Evolutionary conservation across 2,797 vertebrate genomes (phyloP), one percentile per base, ranked within the genome.

Genomic region (Stomatorhinus walkeri): DNA sequence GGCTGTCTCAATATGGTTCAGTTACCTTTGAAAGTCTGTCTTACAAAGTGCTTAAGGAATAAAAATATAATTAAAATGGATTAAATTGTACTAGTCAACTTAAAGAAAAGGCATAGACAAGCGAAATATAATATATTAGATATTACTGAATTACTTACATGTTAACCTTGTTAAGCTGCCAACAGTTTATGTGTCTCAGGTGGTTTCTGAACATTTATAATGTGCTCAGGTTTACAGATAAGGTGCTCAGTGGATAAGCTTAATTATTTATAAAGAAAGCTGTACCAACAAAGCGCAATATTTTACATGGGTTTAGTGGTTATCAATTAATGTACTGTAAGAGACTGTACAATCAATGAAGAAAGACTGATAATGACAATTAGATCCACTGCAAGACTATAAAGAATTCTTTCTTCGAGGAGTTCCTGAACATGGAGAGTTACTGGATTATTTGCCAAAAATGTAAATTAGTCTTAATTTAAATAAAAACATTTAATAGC

Each of bases 81-180:
- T 87, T 87, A 90, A 90, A 89, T 22, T 1, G 87, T 87, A 76
- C 64, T 90, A 85, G 86, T 89, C 89, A 90, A 59, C 89, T 91
- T 51, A 40, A 90, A 91, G 90, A 92, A 76, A 76, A 76, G 7
- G 68, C 61, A 64, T 64, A 56, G 61, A 85, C 1, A 90, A 90
- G 91, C 90, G 87, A 89, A 89, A 84, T 59, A 87, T 89, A 88
- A 88, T 86, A 52, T 90, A 91, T 88, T 89, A 90, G 89, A 91
- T 90, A 92, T 92, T 90, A 91, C 90, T 92, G 48, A 88, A 81
- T 9, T 14, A n/a, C 83, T 32, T 68, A 32, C 64, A 72, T 16
- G 46, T 52, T 40, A 90, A 52, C 89, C 92, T 91, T 89, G 93
- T 93, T 91, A 92, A 90, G 84, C 91, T 94, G 92, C 94, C 93